Base-by-base conservation (phyloP, 2,888 invertebrate genomes). In the Pyrgus malvae region DNA sequence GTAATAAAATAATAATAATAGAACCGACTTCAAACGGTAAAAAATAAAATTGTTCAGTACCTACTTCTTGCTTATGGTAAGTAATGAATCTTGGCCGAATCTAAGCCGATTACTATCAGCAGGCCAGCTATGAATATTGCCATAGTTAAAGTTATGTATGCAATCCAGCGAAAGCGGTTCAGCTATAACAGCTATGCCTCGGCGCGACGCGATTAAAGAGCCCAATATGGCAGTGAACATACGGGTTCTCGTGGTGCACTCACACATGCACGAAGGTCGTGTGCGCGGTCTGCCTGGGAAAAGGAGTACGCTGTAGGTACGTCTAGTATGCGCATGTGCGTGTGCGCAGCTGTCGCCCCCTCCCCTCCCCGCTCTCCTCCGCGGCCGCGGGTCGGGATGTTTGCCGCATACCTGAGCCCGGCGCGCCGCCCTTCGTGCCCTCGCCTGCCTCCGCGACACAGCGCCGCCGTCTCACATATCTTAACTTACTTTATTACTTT, bases 331-430 rank as follows among this genome's bases (percentile, higher is more conserved):
- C 72, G 72, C 69, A 76, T 72, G 48, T 55, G 55, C 55, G 76
- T 67, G 67, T 62, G 67, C 77, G 76, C 80, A 76, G 78, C 78
- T 78, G 78, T 67, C 69, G 60, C 53, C 25, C 44, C 56, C 38
- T 56, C 21, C 37, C 55, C 49, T 48, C 51, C 31, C 11, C 42
- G 31, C 11, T 29, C 16, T 45, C 44, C 42, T 58, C 33, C 60
- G 33, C 54, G 42, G 44, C 56, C 31, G 40, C 48, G 46, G 46
- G 17, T n/a, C 58, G 51, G 46, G 57, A 50, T 55, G 56, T 49
- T 46, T 55, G 35, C 38, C 50, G 54, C 55, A 46, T 58, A 54
- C 56, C 59, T 60, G 59, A 48, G 45, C 44, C 46, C 50, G 35
- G 35, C 57, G 42, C 55, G 12, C 53, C 59, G 49, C 59, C 40